phyloP scores from a whole-genome alignment of 2,797 vertebrate genomes.

The Lutjanus argentimaculatus region DNA sequence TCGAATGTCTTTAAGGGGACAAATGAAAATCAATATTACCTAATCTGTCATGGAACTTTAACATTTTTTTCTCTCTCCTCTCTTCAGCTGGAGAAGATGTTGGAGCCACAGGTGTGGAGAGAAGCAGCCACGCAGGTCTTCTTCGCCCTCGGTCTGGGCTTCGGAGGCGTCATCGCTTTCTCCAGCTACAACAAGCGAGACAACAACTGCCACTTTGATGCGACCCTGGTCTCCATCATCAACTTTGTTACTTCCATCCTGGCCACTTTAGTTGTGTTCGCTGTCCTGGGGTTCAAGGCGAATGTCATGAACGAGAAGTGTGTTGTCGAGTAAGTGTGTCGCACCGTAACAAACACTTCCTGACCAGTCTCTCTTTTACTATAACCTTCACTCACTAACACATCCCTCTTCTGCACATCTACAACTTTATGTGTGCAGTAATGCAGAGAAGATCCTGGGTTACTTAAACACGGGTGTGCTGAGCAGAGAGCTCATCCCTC shows the following conservation, averaged over 20 bases:
- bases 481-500: slow-evolving; percentile 94
- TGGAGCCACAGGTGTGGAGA: slow-evolving; percentile 97
- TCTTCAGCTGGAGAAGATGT: slow-evolving; percentile 95
- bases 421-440: slow-evolving; percentile 79
- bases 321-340: slow-evolving; percentile 93
- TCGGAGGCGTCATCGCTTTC: slow-evolving; percentile 98
- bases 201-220: slow-evolving; percentile 99
- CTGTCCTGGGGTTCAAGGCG: slow-evolving; percentile 98
- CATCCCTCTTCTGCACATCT: slow-evolving; percentile 6
- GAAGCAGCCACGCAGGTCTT: slow-evolving; percentile 98
- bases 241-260: slow-evolving; percentile 97
- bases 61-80: not conserved
- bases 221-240: slow-evolving; percentile 94
- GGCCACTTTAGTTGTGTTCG: slow-evolving; percentile 97
- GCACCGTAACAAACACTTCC: not conserved
- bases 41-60: not conserved
- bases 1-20: not conserved
- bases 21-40: not conserved
- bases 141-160: slow-evolving; percentile 96
- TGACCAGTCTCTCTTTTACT: not conserved
- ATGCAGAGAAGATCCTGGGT: slow-evolving; percentile 95
- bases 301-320: slow-evolving; percentile 99
- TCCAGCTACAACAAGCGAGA: slow-evolving; percentile 99
- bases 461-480: slow-evolving; percentile 91
- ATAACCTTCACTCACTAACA: not conserved